Base-by-base conservation (phyloP, 2,888 invertebrate species). In the Rhamphomyia laevipes region DNA sequence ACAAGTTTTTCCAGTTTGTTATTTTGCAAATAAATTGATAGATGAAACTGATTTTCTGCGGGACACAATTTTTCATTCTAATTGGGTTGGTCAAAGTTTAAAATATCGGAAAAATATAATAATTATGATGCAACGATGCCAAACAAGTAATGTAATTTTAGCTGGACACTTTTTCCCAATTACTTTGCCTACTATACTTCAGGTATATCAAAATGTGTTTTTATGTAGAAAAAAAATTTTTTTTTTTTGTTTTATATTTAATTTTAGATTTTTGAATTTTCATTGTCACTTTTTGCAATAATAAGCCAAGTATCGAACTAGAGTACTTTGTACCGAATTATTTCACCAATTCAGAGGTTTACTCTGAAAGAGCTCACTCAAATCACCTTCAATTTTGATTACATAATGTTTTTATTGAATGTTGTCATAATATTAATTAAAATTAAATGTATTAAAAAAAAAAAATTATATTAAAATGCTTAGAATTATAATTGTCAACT, bases 1-100 rank as follows among this genome's bases (percentile, higher is more conserved):
- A 43, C 57, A 60, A 52, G 56, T 55, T 5, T 55, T 57, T 6
- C 60, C 59, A 1, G 53, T 56, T 43, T 60, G 58, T 46, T 59
- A 56, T 31, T 51, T 52, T 9, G 57, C 59, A 53, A 57, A 56
- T 31, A 51, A 56, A 2, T 51, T 60, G 1, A 50, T 51, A 35
- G 49, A 54, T 15, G 59, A 59, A 46, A 57, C 56, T 40, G 54
- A 57, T 43, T 37, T 37, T 33, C 33, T 60, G 12, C 33, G 16
- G 13, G 6, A 21, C 4, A 18, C 45, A 21, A 45, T 45, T 10
- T 45, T 37, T 15, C 33, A 45, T 16, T 45, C 13, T 16, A 35
- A 45, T 45, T 45, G 45, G 45, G 13, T 35, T 16, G 23, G 17
- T 10, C 45, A 35, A 15, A 38, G n/a, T 45, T 12, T 5, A 18